Evolutionary conservation across 2,888 invertebrate genomes (phyloP).

Genomic region (Leptopterna dolabrata): DNA sequence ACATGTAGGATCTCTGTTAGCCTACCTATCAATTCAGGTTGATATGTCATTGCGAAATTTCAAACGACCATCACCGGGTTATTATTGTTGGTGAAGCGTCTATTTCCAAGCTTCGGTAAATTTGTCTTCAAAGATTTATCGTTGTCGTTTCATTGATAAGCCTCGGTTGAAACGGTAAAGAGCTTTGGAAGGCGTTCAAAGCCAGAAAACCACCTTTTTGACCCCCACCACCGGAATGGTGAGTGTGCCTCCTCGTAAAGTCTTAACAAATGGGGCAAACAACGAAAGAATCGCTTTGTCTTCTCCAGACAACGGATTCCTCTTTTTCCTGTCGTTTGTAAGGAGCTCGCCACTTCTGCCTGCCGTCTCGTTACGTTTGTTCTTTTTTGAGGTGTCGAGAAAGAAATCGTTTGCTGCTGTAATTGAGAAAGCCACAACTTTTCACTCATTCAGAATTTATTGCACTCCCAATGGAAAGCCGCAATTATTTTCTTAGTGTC

Average conservation of each 20-base stretch:
- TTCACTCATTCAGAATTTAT: no score
- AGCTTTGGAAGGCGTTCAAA: neutral
- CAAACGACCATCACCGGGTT: no score
- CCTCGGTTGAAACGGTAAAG: neutral
- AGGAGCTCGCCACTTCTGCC: neutral
- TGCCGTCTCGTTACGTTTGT: neutral
- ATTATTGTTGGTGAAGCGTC: neutral
- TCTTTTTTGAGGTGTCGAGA: neutral
- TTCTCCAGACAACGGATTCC: neutral
- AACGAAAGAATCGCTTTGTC: neutral
- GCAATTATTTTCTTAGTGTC: no score
- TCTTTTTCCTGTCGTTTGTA: neutral
- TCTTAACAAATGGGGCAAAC: slow-evolving; percentile 5
- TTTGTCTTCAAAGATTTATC: neutral
- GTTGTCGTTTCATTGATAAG: neutral
- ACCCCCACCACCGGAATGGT: neutral
- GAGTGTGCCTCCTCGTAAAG: neutral
- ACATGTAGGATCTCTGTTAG: no score
- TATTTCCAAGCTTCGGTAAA: neutral
- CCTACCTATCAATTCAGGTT: no score
- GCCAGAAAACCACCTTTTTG: neutral
- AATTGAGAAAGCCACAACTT: neutral
- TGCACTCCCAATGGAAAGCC: no score
- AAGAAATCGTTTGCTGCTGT: neutral
- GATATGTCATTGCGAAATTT: no score